Base-by-base conservation (phyloP, 2,888 invertebrate species). In the Timandra comae region DNA sequence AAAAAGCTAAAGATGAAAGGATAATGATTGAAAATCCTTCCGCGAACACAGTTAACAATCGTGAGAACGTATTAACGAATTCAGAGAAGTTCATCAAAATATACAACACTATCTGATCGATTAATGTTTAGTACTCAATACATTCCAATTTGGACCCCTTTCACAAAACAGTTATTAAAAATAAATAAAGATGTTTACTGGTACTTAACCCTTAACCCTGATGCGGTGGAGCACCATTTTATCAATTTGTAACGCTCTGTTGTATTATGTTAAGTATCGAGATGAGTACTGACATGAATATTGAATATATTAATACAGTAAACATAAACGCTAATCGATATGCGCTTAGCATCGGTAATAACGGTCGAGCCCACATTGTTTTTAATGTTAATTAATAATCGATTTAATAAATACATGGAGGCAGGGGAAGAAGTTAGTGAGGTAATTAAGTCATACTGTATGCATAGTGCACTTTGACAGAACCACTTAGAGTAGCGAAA, bases 121-220 rank as follows among this genome's bases (percentile, higher is more conserved):
- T n/a, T 50, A 55, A 54, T 56, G 33, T 36, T 35, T 38, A 33
- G 40, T 43, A 41, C 38, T 60, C 41, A 38, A 47, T 51, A 39
- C 44, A 39, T 46, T 52, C 43, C 52, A 57, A 58, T 63, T 56
- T 40, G 37, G 58, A 66, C 67, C 77, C 70, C 69, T 67, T 67
- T 63, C 53, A 48, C 54, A 48, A 50, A 56, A 49, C 52, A 46
- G 61, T 73, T 76, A 76, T 73, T 77, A 71, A 69, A 68, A 56
- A 50, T 44, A 57, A 69, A 77, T 80, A 56, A 69, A 81, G 74
- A 74, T 78, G 77, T 79, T 80, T 77, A 67, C 67, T 68, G 60
- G 65, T 56, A 71, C 58, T 82, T 80, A 82, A 80, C 84, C 80
- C 78, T 73, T 80, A 64, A 55, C 60, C 57, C 35, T 44, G 36